These are phyloP conservation scores for Kryptolebias marmoratus DNA, from an alignment of 2,113 vertebrate species.

Conservation along the genomic window DNA sequence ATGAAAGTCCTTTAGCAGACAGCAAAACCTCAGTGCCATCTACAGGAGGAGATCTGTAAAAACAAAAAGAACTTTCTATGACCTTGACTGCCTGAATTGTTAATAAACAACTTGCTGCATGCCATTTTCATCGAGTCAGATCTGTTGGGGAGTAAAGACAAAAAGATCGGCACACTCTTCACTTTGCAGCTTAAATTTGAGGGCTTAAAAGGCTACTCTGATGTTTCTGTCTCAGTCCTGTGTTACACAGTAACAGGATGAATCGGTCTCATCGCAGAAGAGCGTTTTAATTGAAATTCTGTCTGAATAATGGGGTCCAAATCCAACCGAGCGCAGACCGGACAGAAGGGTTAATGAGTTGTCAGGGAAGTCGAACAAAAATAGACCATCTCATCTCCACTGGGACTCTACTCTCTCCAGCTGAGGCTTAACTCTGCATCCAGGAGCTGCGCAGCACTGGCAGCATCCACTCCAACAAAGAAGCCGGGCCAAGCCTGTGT, in stretches of 20 bases:
- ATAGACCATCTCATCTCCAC: conserved; percentile 68
- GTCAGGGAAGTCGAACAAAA: conserved; percentile 70
- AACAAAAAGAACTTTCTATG: conserved; percentile 73
- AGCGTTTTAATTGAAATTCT: conserved; percentile 66
- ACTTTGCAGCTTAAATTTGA: conserved; percentile 24
- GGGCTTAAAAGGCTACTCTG: conserved; percentile 21
- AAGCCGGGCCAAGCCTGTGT: conserved; percentile 30
- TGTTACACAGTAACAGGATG: conserved; percentile 33
- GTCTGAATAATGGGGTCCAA: conserved; percentile 60
- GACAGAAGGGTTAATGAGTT: conserved; percentile 74
- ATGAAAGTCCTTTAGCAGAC: neutral
- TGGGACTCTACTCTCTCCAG: conserved; percentile 70
- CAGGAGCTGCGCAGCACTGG: conserved; percentile 42
- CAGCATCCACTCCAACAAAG: conserved; percentile 47
- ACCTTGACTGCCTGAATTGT: conserved; percentile 68
- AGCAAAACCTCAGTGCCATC: conserved; percentile 68
- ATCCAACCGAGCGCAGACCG: conserved; percentile 52
- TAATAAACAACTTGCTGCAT: conserved; percentile 55
- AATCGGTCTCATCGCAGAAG: conserved; percentile 53
- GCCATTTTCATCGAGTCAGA: conserved; percentile 39
- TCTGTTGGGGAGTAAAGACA: conserved; percentile 27
- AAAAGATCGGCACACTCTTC: conserved; percentile 40
- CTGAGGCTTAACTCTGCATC: conserved; percentile 70
- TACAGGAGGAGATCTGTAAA: conserved; percentile 47
- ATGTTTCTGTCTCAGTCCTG: conserved; percentile 39